Evolutionary conservation across 2,888 invertebrate genomes (phyloP).

Genomic region (Drosophila quinaria): DNA sequence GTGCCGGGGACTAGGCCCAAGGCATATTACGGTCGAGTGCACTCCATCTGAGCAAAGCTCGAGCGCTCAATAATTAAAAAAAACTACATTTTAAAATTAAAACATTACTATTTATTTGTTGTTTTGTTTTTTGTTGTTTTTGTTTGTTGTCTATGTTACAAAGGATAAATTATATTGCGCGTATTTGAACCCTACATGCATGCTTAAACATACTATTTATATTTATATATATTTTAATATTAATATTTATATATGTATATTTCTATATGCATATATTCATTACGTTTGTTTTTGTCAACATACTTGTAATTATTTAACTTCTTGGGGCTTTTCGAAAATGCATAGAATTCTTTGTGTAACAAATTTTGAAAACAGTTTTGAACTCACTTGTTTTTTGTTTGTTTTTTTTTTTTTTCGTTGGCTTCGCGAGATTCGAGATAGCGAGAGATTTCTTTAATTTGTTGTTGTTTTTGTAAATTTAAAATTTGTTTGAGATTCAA

Average conservation of each 20-base stretch:
- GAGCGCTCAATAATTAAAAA: too few relatives aligned
- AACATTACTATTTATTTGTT: conserved; percentile 59
- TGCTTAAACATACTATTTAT: conserved; percentile 43
- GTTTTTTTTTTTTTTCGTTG: conserved; percentile 11
- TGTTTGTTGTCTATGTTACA: conserved; percentile 63
- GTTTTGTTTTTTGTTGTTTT: conserved; percentile 22
- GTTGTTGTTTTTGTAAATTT: not conserved
- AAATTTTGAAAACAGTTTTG: conserved; percentile 14
- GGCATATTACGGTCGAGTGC: too few relatives aligned
- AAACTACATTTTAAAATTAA: conserved; percentile 31
- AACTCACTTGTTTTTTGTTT: conserved; percentile 2
- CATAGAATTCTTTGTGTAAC: conserved; percentile 40
- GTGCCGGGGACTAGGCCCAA: too few relatives aligned
- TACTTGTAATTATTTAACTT: conserved; percentile 41
- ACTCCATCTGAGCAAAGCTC: too few relatives aligned
- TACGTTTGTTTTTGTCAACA: conserved; percentile 65
- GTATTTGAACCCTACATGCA: conserved; percentile 70
- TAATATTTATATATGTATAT: conserved; percentile 23
- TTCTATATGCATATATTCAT: conserved; percentile 48
- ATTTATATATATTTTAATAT: conserved; percentile 27
- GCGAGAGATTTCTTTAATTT: conserved; percentile 22
- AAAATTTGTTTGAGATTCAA: conserved; percentile 16
- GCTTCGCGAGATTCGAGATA: conserved; percentile 31
- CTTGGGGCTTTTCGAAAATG: conserved; percentile 69
- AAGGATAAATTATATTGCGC: conserved; percentile 79